These are phyloP conservation scores for Acanthosepion pharaonis DNA, from an alignment of 2,888 invertebrate species.

Conservation along the genomic window DNA sequence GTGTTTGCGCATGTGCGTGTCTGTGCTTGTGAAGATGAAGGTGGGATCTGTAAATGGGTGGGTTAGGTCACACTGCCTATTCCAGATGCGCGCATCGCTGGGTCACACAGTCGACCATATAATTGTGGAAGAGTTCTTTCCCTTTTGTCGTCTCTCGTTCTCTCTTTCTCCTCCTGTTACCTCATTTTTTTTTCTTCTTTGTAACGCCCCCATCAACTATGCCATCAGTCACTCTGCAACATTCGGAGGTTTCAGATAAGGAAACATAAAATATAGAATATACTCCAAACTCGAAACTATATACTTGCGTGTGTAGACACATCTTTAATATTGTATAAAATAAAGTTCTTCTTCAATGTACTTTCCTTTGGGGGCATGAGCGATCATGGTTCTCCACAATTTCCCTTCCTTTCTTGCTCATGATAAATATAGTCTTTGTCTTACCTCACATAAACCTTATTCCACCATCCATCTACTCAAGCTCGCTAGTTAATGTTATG, in stretches of 20 bases:
- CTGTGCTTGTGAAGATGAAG: background rate
- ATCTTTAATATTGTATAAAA: too few species aligned
- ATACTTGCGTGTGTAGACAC: too few species aligned
- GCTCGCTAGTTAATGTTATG: too few species aligned
- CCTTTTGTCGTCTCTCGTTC: background rate
- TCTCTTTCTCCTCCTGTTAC: background rate
- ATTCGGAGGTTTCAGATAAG: background rate
- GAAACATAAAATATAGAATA: background rate
- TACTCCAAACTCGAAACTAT: too few species aligned
- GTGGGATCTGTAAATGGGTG: background rate
- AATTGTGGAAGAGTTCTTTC: background rate
- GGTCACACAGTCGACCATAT: slow-evolving; percentile 33
- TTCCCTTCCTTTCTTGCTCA: too few species aligned
- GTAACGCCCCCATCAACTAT: background rate
- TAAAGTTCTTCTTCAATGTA: too few species aligned
- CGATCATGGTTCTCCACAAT: too few species aligned
- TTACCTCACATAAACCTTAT: too few species aligned
- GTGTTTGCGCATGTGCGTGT: background rate
- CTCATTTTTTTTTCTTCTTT: background rate
- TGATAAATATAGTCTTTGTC: too few species aligned
- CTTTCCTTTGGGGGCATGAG: too few species aligned
- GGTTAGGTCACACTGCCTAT: background rate
- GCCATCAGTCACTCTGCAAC: background rate
- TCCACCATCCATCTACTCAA: too few species aligned
- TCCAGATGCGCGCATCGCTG: slow-evolving; percentile 17